Evolutionary conservation across 92 coral and sea anemone genomes (phyloP), one percentile per base, ranked within the genome.

Genomic region (Actinernus sp.): DNA sequence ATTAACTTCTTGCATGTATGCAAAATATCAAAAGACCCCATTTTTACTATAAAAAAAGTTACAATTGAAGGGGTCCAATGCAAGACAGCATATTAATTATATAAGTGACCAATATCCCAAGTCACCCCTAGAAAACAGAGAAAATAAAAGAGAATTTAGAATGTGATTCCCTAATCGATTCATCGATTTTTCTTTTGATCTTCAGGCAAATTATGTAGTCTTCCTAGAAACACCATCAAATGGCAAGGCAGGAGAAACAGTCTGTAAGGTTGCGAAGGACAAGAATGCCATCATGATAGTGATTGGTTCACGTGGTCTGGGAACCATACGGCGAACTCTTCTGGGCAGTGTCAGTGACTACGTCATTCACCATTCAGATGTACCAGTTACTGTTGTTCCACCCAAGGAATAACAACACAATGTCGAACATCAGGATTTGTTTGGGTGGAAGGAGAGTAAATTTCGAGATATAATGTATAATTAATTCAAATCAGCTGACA

Each of bases 291-390:
- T 39, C 49, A 22, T 68, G 77, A 60, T 87, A 7, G 93, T 87
- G 26, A 71, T 87, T 63, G 93, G 93, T 1, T 68, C 74, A 31
- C 58, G 93, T 21, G 93, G 93, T 23, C 67, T 87, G 61, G 93
- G 93, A 9, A 68, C 76, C 26, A 76, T 87, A 34, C 88, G 93
- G 4, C 88, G 93, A 38, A 87, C 93, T 16, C 55, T 81, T 16
- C 78, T 87, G 30, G 93, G 93, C n/a, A 87, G 93, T 48, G 93
- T 87, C 37, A 87, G 85, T 54, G 69, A 83, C 43, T 82, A 87
- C 38, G 77, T 76, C 24, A 70, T 87, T 14, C 88, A 87, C 37
- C 93, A 87, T 46, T 64, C 93, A 33, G 81, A 63, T 30, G 59
- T 76, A 49, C 89, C 93, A 20, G 85, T 82, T 12, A 62, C 83